Evolutionary conservation across 2,888 invertebrate species (phyloP), one percentile per base, ranked within the genome.

Genomic region (Cryptophagus acutangulus): DNA sequence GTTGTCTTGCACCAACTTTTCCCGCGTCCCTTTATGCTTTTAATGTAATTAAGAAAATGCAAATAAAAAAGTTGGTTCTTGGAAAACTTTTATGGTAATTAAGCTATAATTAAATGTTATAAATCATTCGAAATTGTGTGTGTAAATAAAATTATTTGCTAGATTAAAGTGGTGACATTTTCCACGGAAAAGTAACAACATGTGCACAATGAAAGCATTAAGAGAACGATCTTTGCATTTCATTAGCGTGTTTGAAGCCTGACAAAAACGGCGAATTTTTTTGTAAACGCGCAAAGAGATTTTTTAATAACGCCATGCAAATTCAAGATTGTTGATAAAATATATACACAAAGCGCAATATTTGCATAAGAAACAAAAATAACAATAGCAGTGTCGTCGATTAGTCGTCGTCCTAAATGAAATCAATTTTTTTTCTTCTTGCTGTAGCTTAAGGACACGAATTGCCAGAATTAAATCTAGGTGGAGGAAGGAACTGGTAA

Each of bases 261-360:
- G 46, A 26, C 20, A 26, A 31, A 31, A 41, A 53, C 50, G 47
- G 55, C 53, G 49, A 55, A 51, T 47, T 58, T 59, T 58, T 56
- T 57, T 54, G 46, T 48, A 41, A 60, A 59, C 57, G 57, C 59
- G 58, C 56, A 58, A 58, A 59, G 56, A 58, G 57, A 58, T 60
- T 61, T 61, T 58, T 58, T 57, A 58, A 58, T 57, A 57, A 57
- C 55, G 47, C 52, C 44, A 43, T 52, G 45, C 44, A 41, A 45
- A 38, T 48, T 45, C 45, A 46, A 49, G 45, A 52, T 26, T 26
- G 12, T 12, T n/a, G 12, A 26, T 12, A 26, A 26, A 9, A 20
- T 20, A 20, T 20, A 20, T 9, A 20, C 12, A 26, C 26, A 26
- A 12, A 26, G 3, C 4, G 9, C n/a, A 8, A 26, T 12, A 12